phyloP scores from a whole-genome alignment of 2,113 vertebrate genomes.

The Hippolais icterina region DNA sequence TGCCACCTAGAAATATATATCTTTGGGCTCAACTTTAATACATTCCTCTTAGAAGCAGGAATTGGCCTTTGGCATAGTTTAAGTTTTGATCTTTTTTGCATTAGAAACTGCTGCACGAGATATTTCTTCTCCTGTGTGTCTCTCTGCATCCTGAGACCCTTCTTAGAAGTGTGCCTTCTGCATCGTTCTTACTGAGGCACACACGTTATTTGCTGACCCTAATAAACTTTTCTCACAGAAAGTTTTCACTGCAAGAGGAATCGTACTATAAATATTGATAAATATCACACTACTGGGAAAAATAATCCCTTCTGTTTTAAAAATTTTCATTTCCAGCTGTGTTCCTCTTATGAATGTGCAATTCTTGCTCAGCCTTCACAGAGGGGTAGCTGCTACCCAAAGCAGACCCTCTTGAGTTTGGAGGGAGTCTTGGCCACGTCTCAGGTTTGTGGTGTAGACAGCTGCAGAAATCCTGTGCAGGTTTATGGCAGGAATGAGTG shows the following conservation, averaged over 20 bases:
- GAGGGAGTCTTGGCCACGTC: neutral
- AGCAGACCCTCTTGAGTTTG: neutral
- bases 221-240: neutral
- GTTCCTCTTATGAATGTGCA: neutral
- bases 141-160: neutral
- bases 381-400: neutral
- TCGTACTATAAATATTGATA: neutral
- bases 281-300: neutral
- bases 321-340: neutral
- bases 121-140: neutral
- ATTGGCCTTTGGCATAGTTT: neutral
- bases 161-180: neutral
- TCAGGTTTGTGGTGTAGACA: neutral
- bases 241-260: neutral
- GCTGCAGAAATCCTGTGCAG: neutral
- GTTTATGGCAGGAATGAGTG: neutral
- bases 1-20: neutral
- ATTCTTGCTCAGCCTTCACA: neutral
- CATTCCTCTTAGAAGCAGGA: neutral
- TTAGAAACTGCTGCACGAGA: neutral
- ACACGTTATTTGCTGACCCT: neutral
- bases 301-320: neutral
- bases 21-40: neutral
- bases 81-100: conserved; percentile 8
- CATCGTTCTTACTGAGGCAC: neutral